These are phyloP conservation scores for Cydia pomonella DNA, from an alignment of 1,140 invertebrate genomes.

Conservation along the genomic window DNA sequence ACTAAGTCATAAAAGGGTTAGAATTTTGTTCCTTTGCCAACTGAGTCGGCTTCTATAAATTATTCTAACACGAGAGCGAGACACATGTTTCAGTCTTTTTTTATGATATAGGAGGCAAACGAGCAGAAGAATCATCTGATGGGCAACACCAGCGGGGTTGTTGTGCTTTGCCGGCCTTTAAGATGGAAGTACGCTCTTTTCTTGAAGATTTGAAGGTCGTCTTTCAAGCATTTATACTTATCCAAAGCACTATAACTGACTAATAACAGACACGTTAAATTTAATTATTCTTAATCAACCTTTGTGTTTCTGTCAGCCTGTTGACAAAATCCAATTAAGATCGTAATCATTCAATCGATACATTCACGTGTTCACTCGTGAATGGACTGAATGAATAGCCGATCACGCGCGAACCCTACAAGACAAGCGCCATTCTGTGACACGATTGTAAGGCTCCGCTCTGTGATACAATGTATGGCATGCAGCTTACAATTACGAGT, in stretches of 20 bases:
- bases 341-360: constrained; percentile 8
- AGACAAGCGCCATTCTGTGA: neutral
- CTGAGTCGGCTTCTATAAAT: too few relatives aligned
- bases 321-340: constrained; percentile 1
- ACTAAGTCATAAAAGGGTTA: too few relatives aligned
- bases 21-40: too few relatives aligned
- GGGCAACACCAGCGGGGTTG: too few relatives aligned
- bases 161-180: too few relatives aligned
- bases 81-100: too few relatives aligned
- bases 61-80: too few relatives aligned
- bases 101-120: too few relatives aligned
- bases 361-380: constrained; percentile 6
- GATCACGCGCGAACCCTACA: constrained; percentile 6
- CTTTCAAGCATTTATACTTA: too few relatives aligned
- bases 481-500: neutral
- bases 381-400: neutral
- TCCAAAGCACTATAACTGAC: neutral
- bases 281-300: neutral
- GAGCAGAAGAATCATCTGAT: too few relatives aligned
- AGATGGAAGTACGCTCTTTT: too few relatives aligned
- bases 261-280: neutral
- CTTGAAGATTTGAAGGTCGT: too few relatives aligned
- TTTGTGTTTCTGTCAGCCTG: neutral
- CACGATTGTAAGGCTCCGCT: neutral
- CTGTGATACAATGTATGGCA: neutral